Conservation (phyloP, 2,113 vertebrate genomes). For the Scalopus aquaticus region DNA sequence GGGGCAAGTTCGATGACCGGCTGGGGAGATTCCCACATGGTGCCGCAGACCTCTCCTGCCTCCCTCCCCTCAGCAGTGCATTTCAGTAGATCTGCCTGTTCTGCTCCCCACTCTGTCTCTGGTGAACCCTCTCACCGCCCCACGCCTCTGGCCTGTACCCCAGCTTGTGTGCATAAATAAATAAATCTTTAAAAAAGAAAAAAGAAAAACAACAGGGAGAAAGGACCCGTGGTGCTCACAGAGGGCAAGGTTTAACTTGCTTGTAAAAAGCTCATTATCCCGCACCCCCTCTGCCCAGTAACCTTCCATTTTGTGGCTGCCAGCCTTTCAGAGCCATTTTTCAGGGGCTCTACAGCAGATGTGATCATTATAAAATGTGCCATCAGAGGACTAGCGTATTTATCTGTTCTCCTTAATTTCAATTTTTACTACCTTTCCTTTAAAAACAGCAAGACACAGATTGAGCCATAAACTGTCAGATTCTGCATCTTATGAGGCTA, state of each 20-base stretch:
- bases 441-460: slow-evolving; percentile 74
- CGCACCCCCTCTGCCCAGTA: slow-evolving; percentile 54
- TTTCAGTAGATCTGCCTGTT: no score
- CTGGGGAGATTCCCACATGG: no score
- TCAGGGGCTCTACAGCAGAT: slow-evolving; percentile 78
- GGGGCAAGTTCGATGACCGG: no score
- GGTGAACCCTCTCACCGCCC: no score
- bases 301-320: slow-evolving; percentile 49
- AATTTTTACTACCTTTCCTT: slow-evolving; percentile 82
- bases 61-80: no score
- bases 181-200: no score
- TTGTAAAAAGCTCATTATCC: slow-evolving; percentile 51
- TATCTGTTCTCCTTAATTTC: slow-evolving; percentile 81
- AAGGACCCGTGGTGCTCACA: not conserved
- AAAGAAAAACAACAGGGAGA: no score
- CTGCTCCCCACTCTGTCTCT: no score
- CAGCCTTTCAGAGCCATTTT: slow-evolving; percentile 80
- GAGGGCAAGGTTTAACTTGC: slow-evolving; percentile 36
- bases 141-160: no score
- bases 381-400: slow-evolving; percentile 71
- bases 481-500: slow-evolving; percentile 58
- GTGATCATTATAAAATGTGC: slow-evolving; percentile 80
- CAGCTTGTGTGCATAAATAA: no score
- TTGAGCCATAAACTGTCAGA: slow-evolving; percentile 78
- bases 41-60: no score